phyloP scores from a whole-genome alignment of 2,113 vertebrate genomes.

The Pandion haliaetus region DNA sequence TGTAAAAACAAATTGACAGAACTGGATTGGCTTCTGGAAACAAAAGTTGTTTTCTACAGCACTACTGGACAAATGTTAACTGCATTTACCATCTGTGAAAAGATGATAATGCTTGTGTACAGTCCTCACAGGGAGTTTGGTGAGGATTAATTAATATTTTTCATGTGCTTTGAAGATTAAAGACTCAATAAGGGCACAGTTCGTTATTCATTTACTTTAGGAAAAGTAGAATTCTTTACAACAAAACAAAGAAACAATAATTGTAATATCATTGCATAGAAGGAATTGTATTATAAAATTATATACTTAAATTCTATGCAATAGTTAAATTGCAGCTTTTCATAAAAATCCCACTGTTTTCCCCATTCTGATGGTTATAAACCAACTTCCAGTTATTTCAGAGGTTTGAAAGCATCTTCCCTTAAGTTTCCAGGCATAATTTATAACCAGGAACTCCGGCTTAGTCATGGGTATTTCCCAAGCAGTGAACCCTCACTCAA shows the following conservation, averaged over 20 bases:
- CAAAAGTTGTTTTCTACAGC: neutral
- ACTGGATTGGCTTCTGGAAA: neutral
- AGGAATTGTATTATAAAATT: neutral
- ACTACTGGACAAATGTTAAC: neutral
- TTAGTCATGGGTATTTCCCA: neutral
- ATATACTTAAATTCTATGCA: no score
- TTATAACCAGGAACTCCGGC: neutral
- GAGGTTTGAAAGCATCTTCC: neutral
- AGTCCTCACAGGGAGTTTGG: neutral
- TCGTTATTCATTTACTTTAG: neutral
- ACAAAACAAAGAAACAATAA: neutral
- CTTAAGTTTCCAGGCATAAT: neutral
- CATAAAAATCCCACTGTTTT: neutral
- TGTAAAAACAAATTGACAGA: neutral
- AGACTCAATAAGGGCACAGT: neutral
- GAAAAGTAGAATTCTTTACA: neutral
- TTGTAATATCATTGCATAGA: neutral
- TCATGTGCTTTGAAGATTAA: neutral
- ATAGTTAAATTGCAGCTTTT: neutral
- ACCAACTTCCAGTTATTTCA: neutral
- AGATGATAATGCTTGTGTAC: neutral
- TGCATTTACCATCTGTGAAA: conserved; percentile 27
- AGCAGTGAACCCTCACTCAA: neutral
- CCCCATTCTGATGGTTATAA: neutral
- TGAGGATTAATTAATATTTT: neutral